These are phyloP conservation scores for Phalacrocorax aristotelis DNA, from an alignment of 2,113 vertebrate species.

Conservation along the genomic window DNA sequence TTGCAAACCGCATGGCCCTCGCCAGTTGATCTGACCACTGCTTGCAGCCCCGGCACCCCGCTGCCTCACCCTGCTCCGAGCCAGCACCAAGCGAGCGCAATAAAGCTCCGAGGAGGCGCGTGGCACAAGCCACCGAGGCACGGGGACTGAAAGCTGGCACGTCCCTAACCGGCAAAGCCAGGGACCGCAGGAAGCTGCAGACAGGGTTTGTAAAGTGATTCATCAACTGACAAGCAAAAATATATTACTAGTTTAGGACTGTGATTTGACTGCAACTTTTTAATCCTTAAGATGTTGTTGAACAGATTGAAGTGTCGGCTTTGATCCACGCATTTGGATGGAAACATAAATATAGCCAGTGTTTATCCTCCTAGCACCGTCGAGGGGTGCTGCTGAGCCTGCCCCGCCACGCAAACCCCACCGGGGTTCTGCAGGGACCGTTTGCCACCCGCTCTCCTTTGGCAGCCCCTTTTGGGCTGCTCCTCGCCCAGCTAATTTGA, in stretches of 20 bases:
- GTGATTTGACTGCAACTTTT: constrained; percentile 73
- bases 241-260: constrained; percentile 60
- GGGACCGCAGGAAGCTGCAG: background rate
- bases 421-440: background rate
- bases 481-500: background rate
- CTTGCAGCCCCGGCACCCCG: no score
- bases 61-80: background rate
- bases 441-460: background rate
- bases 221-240: constrained; percentile 68
- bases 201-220: constrained; percentile 52
- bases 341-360: constrained; percentile 56
- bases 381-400: background rate
- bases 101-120: background rate
- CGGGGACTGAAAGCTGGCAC: background rate
- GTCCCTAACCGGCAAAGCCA: background rate
- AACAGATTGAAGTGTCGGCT: constrained; percentile 73
- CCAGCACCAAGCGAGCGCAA: background rate
- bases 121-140: background rate
- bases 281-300: constrained; percentile 73
- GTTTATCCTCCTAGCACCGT: background rate
- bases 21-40: background rate
- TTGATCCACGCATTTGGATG: constrained; percentile 67
- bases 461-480: background rate
- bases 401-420: background rate
- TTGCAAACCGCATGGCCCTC: background rate